Evolutionary conservation across 2,888 invertebrate genomes (phyloP), one percentile per base, ranked within the genome.

Genomic region (Ephialtes manifestator): DNA sequence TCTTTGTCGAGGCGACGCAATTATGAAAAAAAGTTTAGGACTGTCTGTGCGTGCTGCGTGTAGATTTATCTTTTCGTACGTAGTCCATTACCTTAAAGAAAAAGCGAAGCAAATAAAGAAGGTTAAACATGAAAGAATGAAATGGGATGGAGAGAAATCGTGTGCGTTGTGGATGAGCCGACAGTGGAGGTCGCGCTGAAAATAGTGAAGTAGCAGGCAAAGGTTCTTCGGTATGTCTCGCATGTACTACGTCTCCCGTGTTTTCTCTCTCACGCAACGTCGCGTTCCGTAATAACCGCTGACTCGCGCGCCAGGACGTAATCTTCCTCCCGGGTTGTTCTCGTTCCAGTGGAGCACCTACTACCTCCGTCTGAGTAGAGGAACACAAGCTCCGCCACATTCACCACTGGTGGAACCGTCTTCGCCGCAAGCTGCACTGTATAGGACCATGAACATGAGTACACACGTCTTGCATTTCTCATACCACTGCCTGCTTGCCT

Each of bases 261-360:
- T 81, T 75, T 83, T 85, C 79, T 84, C 82, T 83, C 86, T 85
- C 86, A 86, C 85, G 88, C 85, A 87, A 87, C 86, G 86, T 86
- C 85, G 88, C 87, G 72, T 86, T 80, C 67, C 77, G 84, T 88
- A 86, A 88, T 88, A 87, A 88, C 84, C 85, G 85, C 82, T 80
- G 84, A 87, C 84, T 85, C 83, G 76, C 72, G 74, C 74, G 71
- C 72, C 31, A 55, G 74, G 80, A 83, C 74, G 85, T 87, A 68
- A 84, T 86, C 87, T 84, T 83, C 81, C 76, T 83, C 76, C 63
- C 53, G 53, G 83, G 70, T 75, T 79, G 76, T 76, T 67, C 72
- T 24, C 65, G 51, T 76, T 76, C 35, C 51, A 24, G 51, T 53
- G 51, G 51, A 65, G 53, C 71, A 31, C 15, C 55, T 68, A 75